Percentiles rank a stretch among this genome's conserved stretches.
phyloP scores from a whole-genome alignment of 2,888 invertebrate species.

The Pomacea canaliculata region DNA sequence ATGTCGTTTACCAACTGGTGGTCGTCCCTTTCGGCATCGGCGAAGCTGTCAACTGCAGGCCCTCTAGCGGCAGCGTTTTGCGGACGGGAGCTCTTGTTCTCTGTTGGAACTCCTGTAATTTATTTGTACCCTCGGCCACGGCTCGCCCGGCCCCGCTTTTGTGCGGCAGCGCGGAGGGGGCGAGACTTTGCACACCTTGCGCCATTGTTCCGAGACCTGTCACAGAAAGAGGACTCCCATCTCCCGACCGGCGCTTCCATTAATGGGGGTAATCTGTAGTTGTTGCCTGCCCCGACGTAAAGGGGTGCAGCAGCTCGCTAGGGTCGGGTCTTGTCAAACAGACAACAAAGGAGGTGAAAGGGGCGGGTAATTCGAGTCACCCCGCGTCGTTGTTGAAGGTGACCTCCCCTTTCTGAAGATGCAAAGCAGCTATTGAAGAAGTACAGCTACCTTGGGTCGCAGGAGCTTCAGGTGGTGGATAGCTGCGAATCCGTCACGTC shows the following conservation, averaged over 20 bases:
- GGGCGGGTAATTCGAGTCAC: constrained; percentile 29
- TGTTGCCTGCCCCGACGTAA: constrained; percentile 22
- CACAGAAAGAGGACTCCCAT: background rate
- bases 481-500: background rate
- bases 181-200: constrained; percentile 9
- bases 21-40: background rate
- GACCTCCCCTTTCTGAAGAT: constrained; percentile 21
- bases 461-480: background rate
- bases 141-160: constrained; percentile 3
- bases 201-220: constrained; percentile 13
- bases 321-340: constrained; percentile 19
- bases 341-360: constrained; percentile 13
- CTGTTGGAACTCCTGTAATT: constrained; percentile 12
- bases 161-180: constrained; percentile 4
- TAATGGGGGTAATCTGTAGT: constrained; percentile 27
- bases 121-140: constrained; percentile 18
- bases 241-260: constrained; percentile 10
- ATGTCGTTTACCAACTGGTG: background rate
- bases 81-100: background rate
- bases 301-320: constrained; percentile 22
- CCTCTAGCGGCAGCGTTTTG: background rate
- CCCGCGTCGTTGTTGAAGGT: constrained; percentile 17
- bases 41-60: background rate
- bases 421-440: constrained; percentile 9
- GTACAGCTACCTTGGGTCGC: constrained; percentile 10